These are phyloP conservation scores for Aphaenogaster floridana DNA, from an alignment of 1,140 invertebrate species.

Conservation along the genomic window DNA sequence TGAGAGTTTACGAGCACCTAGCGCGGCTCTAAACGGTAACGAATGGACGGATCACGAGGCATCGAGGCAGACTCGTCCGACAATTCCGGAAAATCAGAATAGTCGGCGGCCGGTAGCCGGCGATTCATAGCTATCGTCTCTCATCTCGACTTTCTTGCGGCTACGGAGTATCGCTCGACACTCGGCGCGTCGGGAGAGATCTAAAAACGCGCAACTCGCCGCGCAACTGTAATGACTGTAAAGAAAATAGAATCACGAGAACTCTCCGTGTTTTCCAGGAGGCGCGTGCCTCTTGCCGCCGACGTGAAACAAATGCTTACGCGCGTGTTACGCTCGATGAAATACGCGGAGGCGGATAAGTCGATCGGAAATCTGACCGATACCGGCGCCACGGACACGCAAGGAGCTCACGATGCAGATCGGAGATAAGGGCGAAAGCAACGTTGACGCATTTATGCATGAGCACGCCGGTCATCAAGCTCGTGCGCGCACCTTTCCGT, in stretches of 20 bases:
- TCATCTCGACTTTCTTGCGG: not conserved
- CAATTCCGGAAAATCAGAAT: conserved; percentile 62
- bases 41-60: conserved; percentile 61
- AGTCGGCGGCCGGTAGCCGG: conserved; percentile 30
- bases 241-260: not conserved
- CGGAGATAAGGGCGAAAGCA: conserved; percentile 62
- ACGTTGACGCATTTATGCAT: conserved; percentile 77
- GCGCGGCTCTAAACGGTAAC: conserved; percentile 71
- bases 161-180: not conserved
- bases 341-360: conserved; percentile 45
- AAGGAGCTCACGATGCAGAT: conserved; percentile 54
- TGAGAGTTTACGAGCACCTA: conserved; percentile 77
- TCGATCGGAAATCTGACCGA: conserved; percentile 66
- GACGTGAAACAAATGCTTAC: not conserved
- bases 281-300: not conserved
- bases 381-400: conserved; percentile 26
- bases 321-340: conserved; percentile 1
- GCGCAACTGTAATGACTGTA: not conserved
- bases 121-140: conserved; percentile 30
- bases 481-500: conserved; percentile 63
- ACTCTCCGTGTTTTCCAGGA: not conserved
- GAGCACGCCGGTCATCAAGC: conserved; percentile 67
- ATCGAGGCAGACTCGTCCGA: not conserved
- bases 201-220: conserved; percentile 12
- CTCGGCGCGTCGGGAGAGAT: not conserved